These are phyloP conservation scores for Cydia splendana DNA, from an alignment of 1,140 invertebrate species.

Conservation along the genomic window DNA sequence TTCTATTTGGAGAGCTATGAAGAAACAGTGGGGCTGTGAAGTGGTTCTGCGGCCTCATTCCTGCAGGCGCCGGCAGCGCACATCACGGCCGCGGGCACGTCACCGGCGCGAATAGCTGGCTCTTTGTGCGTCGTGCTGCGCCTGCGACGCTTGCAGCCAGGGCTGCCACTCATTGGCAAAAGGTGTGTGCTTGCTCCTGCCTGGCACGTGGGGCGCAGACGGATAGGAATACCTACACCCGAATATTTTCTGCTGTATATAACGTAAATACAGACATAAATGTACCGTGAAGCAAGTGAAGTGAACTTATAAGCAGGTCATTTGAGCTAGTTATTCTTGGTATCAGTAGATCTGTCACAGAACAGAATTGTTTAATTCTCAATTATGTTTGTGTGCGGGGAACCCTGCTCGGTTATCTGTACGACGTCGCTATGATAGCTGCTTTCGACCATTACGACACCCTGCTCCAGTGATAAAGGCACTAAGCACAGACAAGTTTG, in stretches of 20 bases:
- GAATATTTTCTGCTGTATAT: no score
- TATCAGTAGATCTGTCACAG: no score
- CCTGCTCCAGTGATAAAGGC: background rate
- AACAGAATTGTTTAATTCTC: background rate
- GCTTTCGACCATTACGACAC: constrained; percentile 8
- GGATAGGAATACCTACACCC: no score
- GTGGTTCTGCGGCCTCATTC: constrained; percentile 26
- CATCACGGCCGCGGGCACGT: background rate
- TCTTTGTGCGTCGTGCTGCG: constrained; percentile 15
- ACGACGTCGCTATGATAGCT: background rate
- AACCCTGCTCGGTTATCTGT: background rate
- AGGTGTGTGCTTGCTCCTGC: no score
- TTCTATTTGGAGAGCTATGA: constrained; percentile 10
- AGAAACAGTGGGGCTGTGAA: constrained; percentile 7
- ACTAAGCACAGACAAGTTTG: background rate
- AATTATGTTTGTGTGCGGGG: background rate
- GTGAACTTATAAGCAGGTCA: no score
- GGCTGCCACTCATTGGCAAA: background rate
- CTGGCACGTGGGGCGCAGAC: no score
- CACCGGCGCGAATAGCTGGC: constrained; percentile 3
- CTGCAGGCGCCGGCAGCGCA: background rate
- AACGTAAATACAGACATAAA: no score
- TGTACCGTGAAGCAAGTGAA: no score
- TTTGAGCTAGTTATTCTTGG: no score
- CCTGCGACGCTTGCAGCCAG: background rate